Conservation (phyloP, 2,113 vertebrate genomes). For the Odobenus rosmarus region DNA sequence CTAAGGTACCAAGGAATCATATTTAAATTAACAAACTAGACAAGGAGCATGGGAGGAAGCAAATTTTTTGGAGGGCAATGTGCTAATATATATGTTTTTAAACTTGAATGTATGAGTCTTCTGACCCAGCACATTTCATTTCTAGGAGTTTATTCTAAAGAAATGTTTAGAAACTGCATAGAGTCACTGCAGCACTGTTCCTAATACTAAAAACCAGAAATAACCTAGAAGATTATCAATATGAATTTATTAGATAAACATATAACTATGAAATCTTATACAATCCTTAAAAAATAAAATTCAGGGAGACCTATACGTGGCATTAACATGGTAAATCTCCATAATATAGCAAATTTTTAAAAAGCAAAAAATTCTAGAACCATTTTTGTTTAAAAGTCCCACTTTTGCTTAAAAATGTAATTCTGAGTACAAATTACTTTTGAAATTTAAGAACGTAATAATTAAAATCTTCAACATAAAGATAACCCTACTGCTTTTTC, state of each 20-base stretch:
- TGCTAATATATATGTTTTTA: neutral
- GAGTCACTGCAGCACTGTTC: neutral
- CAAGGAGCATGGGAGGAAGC: neutral
- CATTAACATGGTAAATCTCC: neutral
- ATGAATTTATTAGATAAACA: neutral
- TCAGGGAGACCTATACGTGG: neutral
- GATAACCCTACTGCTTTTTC: neutral
- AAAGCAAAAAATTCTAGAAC: neutral
- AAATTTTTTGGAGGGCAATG: neutral
- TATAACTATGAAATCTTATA: neutral
- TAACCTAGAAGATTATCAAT: neutral
- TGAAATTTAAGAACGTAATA: neutral
- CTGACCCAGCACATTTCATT: neutral
- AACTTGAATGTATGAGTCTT: neutral
- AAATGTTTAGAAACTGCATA: neutral
- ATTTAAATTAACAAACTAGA: neutral
- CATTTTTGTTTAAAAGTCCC: neutral
- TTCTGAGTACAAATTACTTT: neutral
- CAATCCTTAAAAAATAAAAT: neutral
- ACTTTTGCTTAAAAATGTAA: constrained; percentile 4
- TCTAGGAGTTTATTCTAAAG: constrained; percentile 20
- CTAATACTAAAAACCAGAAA: constrained; percentile 12
- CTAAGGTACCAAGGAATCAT: neutral
- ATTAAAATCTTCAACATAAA: constrained; percentile 25
- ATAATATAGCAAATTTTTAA: neutral